A percentile compares a stretch with the other conserved stretches of the same genome.
Evolutionary conservation across 2,113 vertebrate species (phyloP).

Genomic region (Takifugu flavidus): DNA sequence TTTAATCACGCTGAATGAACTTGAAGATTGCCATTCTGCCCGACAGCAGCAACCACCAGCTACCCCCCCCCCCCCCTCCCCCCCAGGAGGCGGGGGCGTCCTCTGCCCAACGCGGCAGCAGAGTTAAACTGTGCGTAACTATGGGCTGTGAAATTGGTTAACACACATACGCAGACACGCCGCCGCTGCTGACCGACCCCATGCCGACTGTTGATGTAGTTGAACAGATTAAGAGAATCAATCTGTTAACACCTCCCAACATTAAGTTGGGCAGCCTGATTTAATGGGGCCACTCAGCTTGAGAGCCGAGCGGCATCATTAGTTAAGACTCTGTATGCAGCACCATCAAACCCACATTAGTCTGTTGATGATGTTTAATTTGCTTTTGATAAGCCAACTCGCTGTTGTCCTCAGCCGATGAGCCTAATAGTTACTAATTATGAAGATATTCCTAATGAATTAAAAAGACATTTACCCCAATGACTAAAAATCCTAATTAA

Average conservation of each 20-base stretch:
- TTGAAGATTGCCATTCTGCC: conserved; percentile 89
- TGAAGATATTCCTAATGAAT: conserved; percentile 50
- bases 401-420: conserved; percentile 43
- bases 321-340: conserved; percentile 56
- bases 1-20: conserved; percentile 96
- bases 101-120: conserved; percentile 82
- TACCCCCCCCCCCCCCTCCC: conserved; percentile 19
- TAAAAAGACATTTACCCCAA: conserved; percentile 50
- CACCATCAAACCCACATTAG: conserved; percentile 67
- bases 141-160: conserved; percentile 57
- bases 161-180: conserved; percentile 45
- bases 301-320: conserved; percentile 48
- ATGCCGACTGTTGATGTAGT: conserved; percentile 68
- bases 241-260: conserved; percentile 73
- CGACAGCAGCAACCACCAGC: conserved; percentile 27
- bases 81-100: background rate
- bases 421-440: conserved; percentile 55
- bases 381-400: conserved; percentile 68
- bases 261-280: conserved; percentile 59
- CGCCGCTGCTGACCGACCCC: conserved; percentile 43
- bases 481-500: conserved; percentile 33
- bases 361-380: conserved; percentile 68
- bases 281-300: conserved; percentile 65
- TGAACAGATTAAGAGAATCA: conserved; percentile 73
- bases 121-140: conserved; percentile 94